Evolutionary conservation across 1,140 invertebrate genomes (phyloP).

Genomic region (Philotrypesis tridentata): DNA sequence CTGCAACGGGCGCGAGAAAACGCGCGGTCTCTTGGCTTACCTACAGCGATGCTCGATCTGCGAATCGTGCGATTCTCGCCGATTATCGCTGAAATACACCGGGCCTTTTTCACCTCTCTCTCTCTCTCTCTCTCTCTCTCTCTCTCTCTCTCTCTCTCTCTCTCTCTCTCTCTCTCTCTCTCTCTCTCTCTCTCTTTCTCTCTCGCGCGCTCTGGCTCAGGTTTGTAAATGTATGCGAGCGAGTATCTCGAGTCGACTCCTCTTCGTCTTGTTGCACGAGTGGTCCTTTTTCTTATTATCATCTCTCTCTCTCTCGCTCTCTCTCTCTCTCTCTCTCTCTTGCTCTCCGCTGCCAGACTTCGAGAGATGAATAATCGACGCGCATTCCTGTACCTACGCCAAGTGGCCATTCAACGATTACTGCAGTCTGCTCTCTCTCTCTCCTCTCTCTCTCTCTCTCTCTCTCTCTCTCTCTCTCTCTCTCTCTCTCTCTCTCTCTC

Average conservation of each 20-base stretch:
- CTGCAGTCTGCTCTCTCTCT: conserved; percentile 9
- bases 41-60: conserved; percentile 42
- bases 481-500: conserved; percentile 20
- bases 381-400: conserved; percentile 39
- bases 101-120: neutral
- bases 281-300: conserved; percentile 38
- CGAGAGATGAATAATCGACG: conserved; percentile 47
- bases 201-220: conserved; percentile 1
- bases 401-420: conserved; percentile 35
- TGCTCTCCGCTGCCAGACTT: conserved; percentile 4
- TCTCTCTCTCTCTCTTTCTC: conserved; percentile 17
- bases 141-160: conserved; percentile 16
- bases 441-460: too few species aligned
- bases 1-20: conserved; percentile 55
- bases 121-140: conserved; percentile 17
- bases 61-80: conserved; percentile 48
- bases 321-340: neutral
- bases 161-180: conserved; percentile 19
- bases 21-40: conserved; percentile 29
- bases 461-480: too few species aligned
- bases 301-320: neutral
- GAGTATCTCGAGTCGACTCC: neutral
- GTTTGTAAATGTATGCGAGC: neutral
- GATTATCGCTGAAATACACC: conserved; percentile 48
- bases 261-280: neutral